These are phyloP conservation scores for Chanos chanos DNA, from an alignment of 2,797 vertebrate species.

Conservation along the genomic window DNA sequence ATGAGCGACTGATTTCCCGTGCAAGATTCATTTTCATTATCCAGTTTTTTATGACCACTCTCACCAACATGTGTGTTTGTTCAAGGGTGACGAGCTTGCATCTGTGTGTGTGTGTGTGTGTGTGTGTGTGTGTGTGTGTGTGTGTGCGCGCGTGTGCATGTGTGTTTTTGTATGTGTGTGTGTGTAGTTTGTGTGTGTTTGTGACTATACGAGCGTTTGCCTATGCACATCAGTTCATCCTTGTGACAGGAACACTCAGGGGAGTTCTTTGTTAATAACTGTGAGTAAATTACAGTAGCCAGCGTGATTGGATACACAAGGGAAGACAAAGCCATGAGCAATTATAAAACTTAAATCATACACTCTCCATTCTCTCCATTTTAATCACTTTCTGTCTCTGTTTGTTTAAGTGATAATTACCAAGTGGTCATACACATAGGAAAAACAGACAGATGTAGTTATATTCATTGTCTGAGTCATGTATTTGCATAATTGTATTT, in stretches of 20 bases:
- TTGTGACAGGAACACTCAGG: neutral
- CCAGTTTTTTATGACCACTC: neutral
- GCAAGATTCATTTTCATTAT: conserved; percentile 13
- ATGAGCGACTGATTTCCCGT: neutral
- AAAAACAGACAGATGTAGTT: neutral
- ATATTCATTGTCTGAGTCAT: too few relatives aligned
- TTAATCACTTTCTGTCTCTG: conserved; percentile 18
- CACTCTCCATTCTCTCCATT: neutral
- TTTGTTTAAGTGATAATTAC: neutral
- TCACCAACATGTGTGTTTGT: too few relatives aligned
- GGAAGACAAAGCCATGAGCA: conserved; percentile 15
- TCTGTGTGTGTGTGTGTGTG: neutral
- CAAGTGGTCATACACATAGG: neutral
- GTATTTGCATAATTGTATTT: too few relatives aligned
- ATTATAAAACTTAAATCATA: conserved; percentile 25
- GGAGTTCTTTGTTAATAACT: conserved; percentile 19
- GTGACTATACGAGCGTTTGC: neutral
- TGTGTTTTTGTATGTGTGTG: conserved; percentile 11
- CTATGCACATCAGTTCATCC: conserved; percentile 13
- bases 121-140: neutral
- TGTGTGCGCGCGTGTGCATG: neutral
- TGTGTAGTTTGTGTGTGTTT: neutral
- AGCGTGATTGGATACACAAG: conserved; percentile 12
- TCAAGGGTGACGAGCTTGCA: too few relatives aligned
- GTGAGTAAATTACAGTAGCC: conserved; percentile 22